A percentile compares a stretch with the other conserved stretches of the same genome.
Evolutionary conservation across 2,888 invertebrate genomes (phyloP).

Genomic region (Dicyrtomina minuta): DNA sequence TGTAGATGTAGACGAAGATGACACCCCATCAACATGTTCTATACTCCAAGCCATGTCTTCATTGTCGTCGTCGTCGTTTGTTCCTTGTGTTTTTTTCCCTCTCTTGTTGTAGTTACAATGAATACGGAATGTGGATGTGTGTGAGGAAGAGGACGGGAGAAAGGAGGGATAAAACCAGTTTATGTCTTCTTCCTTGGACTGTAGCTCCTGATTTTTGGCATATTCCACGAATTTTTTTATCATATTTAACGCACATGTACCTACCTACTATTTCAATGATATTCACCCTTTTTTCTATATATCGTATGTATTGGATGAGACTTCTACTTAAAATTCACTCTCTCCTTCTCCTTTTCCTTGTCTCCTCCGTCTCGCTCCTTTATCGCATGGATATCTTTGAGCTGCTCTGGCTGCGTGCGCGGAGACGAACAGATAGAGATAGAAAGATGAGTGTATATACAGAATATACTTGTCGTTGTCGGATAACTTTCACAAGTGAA

Average conservation of each 20-base stretch:
- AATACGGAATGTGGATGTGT: not conserved
- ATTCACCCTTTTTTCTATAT: too few relatives aligned
- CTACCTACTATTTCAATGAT: too few relatives aligned
- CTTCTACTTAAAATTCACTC: not conserved
- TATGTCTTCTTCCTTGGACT: not conserved
- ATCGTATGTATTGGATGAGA: too few relatives aligned
- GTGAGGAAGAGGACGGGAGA: not conserved
- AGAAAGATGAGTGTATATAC: too few relatives aligned
- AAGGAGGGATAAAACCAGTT: not conserved
- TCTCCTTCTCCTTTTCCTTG: not conserved
- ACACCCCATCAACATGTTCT: conserved; percentile 24
- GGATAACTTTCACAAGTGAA: not conserved
- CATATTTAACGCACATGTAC: too few relatives aligned
- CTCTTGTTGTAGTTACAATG: too few relatives aligned
- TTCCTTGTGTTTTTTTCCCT: not conserved
- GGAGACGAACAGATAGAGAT: not conserved
- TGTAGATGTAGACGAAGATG: conserved; percentile 19
- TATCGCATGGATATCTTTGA: not conserved
- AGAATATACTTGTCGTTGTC: too few relatives aligned
- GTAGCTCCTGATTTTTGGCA: conserved; percentile 22
- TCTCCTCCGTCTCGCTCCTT: not conserved
- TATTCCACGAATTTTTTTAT: conserved; percentile 19
- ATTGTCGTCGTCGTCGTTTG: not conserved
- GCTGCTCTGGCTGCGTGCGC: not conserved
- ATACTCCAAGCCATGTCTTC: too few relatives aligned